phyloP scores from a whole-genome alignment of 2,888 invertebrate species.

The Acanthosepion pharaonis region DNA sequence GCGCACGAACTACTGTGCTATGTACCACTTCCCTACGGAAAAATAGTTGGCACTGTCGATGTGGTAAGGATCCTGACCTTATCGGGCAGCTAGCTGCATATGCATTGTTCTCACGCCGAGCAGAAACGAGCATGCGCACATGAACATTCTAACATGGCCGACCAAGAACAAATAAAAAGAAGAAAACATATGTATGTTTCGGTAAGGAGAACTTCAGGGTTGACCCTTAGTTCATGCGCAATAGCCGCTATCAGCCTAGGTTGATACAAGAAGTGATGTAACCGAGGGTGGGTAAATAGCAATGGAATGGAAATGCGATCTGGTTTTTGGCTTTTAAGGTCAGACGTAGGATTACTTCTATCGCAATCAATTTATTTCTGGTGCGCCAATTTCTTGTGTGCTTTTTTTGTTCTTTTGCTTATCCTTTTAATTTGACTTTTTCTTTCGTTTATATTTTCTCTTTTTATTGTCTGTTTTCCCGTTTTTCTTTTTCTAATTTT shows the following conservation, averaged over 20 bases:
- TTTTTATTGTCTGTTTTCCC: background rate
- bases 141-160: background rate
- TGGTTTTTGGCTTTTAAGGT: conserved; percentile 18
- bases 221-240: background rate
- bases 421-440: too few species aligned
- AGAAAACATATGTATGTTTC: background rate
- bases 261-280: background rate
- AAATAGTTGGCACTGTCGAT: background rate
- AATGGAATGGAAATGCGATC: background rate
- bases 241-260: background rate
- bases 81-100: too few species aligned
- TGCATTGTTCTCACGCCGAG: background rate
- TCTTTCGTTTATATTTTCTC: too few species aligned
- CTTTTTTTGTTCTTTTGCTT: background rate
- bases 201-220: background rate
- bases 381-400: background rate
- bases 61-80: background rate
- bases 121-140: background rate
- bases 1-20: too few species aligned
- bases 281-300: too few species aligned
- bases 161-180: background rate
- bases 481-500: background rate
- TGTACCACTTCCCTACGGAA: too few species aligned
- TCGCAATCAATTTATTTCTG: conserved; percentile 15
- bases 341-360: background rate